Base-by-base conservation (phyloP, 2,888 invertebrate species). In the Apodemia hepburni region DNA sequence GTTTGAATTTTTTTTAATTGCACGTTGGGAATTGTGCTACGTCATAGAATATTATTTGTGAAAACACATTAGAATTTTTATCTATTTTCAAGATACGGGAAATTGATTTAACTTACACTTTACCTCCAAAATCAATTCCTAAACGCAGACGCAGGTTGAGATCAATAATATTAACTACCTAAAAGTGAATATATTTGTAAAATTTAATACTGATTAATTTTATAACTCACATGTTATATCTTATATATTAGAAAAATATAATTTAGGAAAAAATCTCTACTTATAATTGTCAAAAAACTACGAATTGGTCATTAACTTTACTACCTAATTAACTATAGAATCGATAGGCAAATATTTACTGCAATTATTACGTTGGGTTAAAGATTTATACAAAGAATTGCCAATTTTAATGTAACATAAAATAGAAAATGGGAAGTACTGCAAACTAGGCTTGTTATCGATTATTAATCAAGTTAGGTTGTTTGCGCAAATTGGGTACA, bases 301-400 rank as follows among this genome's bases (percentile, higher is more conserved):
- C 54, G 59, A 57, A 63, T 68, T 68, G 67, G 68, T 68, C 67
- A 63, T 59, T 68, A 33, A 54, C 61, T 63, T 54, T 47, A 61
- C 49, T 61, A 63, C 29, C 35, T 61, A 61, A 54, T 61, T 22
- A 58, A 58, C 33, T 62, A 58, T 15, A 54, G 27, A 54, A 27
- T 54, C 54, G 27, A 54, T 54, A 54, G 54, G 54, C 54, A 54
- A 54, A 54, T 12, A 15, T 54, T 45, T 45, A 45, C 27, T 22
- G 54, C 54, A 27, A 54, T 27, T 29, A 29, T 27, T 54, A 29
- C 27, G 12, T 54, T 15, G 22, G 51, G 22, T 22, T 54, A 5
- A 27, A 6, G 18, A 51, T 51, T 22, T 22, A 51, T 3, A 11
- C 6, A 54, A 9, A 27, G 22, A 51, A 15, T 27, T 54, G 27